Evolutionary conservation across 2,888 invertebrate genomes (phyloP).

Genomic region (Melanophora roralis): DNA sequence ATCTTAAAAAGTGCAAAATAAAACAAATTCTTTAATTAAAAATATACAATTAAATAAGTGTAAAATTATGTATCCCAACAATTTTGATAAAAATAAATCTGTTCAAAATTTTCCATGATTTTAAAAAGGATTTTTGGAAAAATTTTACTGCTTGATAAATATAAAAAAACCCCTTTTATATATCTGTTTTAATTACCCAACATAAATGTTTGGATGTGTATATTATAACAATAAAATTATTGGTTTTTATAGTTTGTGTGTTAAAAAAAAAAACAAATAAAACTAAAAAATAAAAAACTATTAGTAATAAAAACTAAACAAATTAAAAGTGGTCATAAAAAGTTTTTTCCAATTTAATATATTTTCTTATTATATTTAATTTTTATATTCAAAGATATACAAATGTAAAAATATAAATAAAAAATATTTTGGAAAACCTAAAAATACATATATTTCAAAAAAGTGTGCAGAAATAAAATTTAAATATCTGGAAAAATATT

Average conservation of each 20-base stretch:
- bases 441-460: neutral
- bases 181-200: slow-evolving; percentile 35
- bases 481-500: neutral
- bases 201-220: slow-evolving; percentile 42
- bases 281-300: slow-evolving; percentile 5
- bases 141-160: neutral
- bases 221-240: slow-evolving; percentile 37
- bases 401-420: neutral
- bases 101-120: too few relatives aligned
- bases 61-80: too few relatives aligned
- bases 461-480: neutral
- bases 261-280: slow-evolving; percentile 15
- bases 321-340: slow-evolving; percentile 14
- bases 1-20: too few relatives aligned
- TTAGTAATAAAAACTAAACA: neutral
- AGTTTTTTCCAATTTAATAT: neutral
- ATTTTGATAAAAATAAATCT: neutral
- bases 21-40: too few relatives aligned
- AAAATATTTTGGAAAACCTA: neutral
- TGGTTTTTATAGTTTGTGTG: slow-evolving; percentile 44
- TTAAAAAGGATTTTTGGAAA: too few relatives aligned
- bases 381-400: neutral
- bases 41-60: too few relatives aligned
- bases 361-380: neutral
- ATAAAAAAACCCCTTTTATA: neutral